A percentile compares a stretch with the other conserved stretches of the same genome.
phyloP scores from a whole-genome alignment of 2,888 invertebrate species.

The Pachycephus smyrnensis region DNA sequence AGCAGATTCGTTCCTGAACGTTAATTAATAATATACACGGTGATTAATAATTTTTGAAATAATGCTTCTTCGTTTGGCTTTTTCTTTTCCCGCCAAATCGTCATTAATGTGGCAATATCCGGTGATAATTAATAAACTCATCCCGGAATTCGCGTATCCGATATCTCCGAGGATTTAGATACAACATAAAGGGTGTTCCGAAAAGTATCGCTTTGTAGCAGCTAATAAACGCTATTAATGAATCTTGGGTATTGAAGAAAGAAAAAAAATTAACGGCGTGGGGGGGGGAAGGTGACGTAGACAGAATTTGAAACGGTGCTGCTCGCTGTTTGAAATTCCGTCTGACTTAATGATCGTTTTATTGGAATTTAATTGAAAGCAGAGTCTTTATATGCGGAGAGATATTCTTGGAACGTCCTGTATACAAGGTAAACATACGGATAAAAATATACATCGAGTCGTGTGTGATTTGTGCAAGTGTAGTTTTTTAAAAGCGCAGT shows the following conservation, averaged over 20 bases:
- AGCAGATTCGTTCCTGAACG: background rate
- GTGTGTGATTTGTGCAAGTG: conserved; percentile 15
- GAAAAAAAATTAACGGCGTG: background rate
- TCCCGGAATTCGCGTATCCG: background rate
- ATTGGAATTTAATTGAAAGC: background rate
- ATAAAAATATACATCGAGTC: background rate
- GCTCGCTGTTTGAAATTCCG: background rate
- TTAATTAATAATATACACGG: background rate
- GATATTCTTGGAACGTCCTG: background rate
- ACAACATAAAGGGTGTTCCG: background rate
- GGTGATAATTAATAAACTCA: background rate
- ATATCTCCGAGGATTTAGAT: background rate
- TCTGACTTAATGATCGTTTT: background rate
- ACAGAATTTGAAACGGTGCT: background rate
- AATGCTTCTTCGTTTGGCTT: background rate
- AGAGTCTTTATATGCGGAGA: background rate
- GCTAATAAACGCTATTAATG: background rate
- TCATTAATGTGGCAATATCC: background rate
- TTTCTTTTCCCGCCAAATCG: background rate
- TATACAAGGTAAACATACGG: background rate
- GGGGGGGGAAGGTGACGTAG: background rate
- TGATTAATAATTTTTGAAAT: background rate
- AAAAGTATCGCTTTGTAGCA: background rate
- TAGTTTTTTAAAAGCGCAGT: conserved; percentile 33
- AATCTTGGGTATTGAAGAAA: background rate